Base-by-base conservation (phyloP, 2,797 vertebrate species). In the Sebastes iracundus region DNA sequence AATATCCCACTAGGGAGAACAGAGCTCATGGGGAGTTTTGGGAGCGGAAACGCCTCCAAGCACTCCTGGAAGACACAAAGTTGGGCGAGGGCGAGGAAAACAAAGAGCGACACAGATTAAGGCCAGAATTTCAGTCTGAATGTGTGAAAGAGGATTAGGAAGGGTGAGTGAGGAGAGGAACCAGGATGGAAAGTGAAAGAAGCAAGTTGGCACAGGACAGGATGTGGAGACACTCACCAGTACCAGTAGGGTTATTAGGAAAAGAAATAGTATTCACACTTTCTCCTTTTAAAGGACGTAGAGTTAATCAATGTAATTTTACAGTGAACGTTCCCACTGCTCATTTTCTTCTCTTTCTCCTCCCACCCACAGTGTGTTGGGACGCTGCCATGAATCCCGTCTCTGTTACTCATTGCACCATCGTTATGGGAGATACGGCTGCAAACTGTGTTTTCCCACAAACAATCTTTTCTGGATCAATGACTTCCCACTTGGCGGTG, bases 1-100 rank as follows among this genome's bases (percentile, higher is more conserved):
- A 90, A 93, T 94, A 91, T 92, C 93, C 81, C 88, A 79, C 87
- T 42, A 85, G 91, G 93, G 93, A 91, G 87, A 85, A 10, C 73
- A 81, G 80, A 85, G 78, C 91, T 90, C 87, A 64, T 83, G 88
- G 82, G 91, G 92, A 93, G 85, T 92, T 95, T 53, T 94, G 92
- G 92, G 94, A 94, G 93, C 90, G 89, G 93, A 94, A 93, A 92
- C 90, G 79, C 90, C 80, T 90, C 87, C 67, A 35, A 92, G 72
- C 75, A 67, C 86, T 87, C 76, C 86, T 88, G 79, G 64, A 88
- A 88, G 70, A 86, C 76, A 69, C 16, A 71, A 77, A 81, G 70
- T 63, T 69, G 80, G 55, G 61, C 62, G 64, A 86, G 63, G 70
- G 62, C 2, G 42, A 75, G 71, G 75, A 80, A 70, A 67, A 80